Evolutionary conservation across 2,888 invertebrate genomes (phyloP), one percentile per base, ranked within the genome.

Genomic region (Cataglyphis livida): DNA sequence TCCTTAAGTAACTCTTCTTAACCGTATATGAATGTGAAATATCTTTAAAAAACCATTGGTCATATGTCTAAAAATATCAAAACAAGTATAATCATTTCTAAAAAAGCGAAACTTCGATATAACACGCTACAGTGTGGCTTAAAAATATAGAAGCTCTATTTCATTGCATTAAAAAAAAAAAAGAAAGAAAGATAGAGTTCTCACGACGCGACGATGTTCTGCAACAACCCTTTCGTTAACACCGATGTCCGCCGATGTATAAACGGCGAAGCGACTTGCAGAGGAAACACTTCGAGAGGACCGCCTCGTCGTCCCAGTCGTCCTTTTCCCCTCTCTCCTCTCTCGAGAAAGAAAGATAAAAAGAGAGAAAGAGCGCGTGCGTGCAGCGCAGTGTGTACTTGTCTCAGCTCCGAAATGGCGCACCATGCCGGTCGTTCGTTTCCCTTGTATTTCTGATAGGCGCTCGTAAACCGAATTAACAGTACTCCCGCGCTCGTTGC

Each of bases 401-500:
- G 57, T 32, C 65, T 84, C 85, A 78, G 59, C 86, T 76, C 48
- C 64, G 84, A 84, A 88, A 88, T 84, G 83, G 86, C 83, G 82
- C 57, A 54, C 75, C 75, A 70, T 68, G 73, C 74, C 78, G 84
- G 85, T 87, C 86, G 85, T 85, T 85, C 90, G 86, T 87, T 89
- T 88, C 89, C 88, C 87, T 90, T 88, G 87, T 90, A 89, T 89
- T 87, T 88, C 90, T 90, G 88, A 92, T 92, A 89, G 91, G 79
- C 83, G 88, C 90, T 92, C 91, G 90, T 91, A 92, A 92, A 92
- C 88, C 89, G 90, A 92, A 92, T 93, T 92, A 92, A 92, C 91
- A 90, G 90, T 86, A 85, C 86, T 79, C 48, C 73, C 75, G 82
- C 83, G 85, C 81, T 81, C 32, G 57, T 51, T 51, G 61, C 25